Conservation (phyloP, 2,797 vertebrate genomes). For the Micromesistius poutassou region DNA sequence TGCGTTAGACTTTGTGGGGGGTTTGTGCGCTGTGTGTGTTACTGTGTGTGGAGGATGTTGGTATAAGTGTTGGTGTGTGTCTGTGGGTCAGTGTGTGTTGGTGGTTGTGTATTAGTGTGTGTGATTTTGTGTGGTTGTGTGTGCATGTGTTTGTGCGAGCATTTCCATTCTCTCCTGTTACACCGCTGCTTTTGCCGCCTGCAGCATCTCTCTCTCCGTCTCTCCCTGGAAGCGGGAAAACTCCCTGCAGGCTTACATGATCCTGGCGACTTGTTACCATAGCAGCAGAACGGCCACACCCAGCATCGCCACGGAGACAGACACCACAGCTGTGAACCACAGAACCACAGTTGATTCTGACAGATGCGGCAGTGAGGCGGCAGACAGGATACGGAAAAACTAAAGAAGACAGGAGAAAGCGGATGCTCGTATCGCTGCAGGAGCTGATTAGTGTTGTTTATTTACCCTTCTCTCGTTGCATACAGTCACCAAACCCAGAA, state of each 20-base stretch:
- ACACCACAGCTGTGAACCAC: constrained; percentile 43
- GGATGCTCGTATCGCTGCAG: too few relatives aligned
- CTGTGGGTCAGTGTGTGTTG: constrained; percentile 1
- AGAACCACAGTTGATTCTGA: constrained; percentile 34
- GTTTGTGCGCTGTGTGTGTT: constrained; percentile 1
- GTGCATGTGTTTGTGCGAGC: not conserved
- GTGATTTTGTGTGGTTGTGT: not conserved
- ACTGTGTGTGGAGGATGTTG: not conserved
- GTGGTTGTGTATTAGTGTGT: not conserved
- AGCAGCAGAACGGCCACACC: constrained; percentile 59
- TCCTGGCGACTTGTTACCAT: constrained; percentile 62
- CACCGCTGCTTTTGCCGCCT: constrained; percentile 12
- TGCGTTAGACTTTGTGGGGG: constrained; percentile 6
- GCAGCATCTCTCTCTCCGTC: constrained; percentile 20
- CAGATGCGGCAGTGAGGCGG: not conserved
- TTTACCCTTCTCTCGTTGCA: too few relatives aligned
- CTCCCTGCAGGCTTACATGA: constrained; percentile 52
- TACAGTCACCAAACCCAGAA: too few relatives aligned
- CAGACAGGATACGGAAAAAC: constrained; percentile 22
- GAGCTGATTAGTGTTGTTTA: too few relatives aligned
- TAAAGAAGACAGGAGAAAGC: too few relatives aligned
- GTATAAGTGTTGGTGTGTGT: not conserved
- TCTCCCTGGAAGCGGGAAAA: constrained; percentile 49
- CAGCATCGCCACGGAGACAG: constrained; percentile 41
- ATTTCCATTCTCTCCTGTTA: constrained; percentile 30